These are phyloP conservation scores for Nematostella vectensis DNA, from an alignment of 92 coral and sea anemone species.

Conservation along the genomic window DNA sequence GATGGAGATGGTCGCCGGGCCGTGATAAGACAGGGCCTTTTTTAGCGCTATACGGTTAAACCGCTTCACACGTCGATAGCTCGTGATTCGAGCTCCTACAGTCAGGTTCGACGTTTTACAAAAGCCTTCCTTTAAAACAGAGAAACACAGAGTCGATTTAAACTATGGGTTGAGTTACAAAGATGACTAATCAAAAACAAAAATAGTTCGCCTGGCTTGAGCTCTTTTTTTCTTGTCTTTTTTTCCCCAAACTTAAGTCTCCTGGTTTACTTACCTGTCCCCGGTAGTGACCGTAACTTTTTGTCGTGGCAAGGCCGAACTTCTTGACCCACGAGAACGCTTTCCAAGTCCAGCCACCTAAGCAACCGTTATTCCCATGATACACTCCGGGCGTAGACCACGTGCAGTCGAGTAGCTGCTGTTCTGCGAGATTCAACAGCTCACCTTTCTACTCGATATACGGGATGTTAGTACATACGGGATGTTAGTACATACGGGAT, in stretches of 20 bases:
- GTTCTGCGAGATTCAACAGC: no score
- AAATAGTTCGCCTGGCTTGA: no score
- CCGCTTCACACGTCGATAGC: constrained; percentile 82
- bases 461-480: no score
- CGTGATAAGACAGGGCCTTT: constrained; percentile 84
- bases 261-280: constrained; percentile 96
- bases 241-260: no score
- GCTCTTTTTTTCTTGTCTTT: no score
- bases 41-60: constrained; percentile 52
- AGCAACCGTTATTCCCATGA: constrained; percentile 86
- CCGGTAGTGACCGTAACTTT: constrained; percentile 82
- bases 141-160: no score
- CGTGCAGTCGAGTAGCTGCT: constrained; percentile 87
- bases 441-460: no score
- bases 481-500: no score
- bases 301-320: constrained; percentile 70
- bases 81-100: constrained; percentile 65
- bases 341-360: constrained; percentile 99
- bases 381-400: constrained; percentile 78
- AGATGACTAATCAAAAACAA: no score
- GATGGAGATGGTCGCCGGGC: constrained; percentile 91
- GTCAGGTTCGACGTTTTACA: constrained; percentile 68
- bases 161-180: no score
- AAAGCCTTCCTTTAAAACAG: constrained; percentile 70
- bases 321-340: constrained; percentile 76